These are phyloP conservation scores for Myxocyprinus asiaticus DNA, from an alignment of 2,113 vertebrate species.

Conservation along the genomic window DNA sequence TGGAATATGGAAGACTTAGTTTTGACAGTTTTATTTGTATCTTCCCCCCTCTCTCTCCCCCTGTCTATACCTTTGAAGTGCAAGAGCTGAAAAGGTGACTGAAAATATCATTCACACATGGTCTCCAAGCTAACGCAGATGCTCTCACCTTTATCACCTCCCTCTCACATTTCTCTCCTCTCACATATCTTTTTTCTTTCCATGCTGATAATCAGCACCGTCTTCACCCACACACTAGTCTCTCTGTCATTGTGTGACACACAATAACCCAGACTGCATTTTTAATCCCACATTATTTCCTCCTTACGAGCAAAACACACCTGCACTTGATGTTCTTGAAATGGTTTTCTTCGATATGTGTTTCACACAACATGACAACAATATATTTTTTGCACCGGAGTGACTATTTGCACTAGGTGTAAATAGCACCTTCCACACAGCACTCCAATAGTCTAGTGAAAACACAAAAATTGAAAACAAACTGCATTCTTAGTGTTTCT, in stretches of 20 bases:
- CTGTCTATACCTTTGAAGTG: conserved; percentile 11
- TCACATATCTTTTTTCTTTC: not conserved
- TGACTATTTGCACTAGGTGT: too few relatives aligned
- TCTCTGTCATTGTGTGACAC: conserved; percentile 21
- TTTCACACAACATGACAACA: not conserved
- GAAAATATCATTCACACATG: conserved; percentile 37
- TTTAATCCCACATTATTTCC: conserved; percentile 9
- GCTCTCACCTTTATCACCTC: not conserved
- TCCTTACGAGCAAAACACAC: conserved; percentile 3
- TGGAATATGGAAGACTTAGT: too few relatives aligned
- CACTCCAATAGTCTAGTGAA: too few relatives aligned
- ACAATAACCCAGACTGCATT: conserved; percentile 10
- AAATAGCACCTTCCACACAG: too few relatives aligned
- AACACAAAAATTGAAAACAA: too few relatives aligned
- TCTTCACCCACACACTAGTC: not conserved
- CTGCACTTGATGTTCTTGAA: conserved; percentile 1
- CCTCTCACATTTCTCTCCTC: not conserved
- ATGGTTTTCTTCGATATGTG: not conserved
- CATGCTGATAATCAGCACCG: conserved; percentile 7
- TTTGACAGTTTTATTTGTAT: not conserved
- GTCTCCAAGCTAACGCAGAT: conserved; percentile 24
- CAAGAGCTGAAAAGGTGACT: conserved; percentile 37
- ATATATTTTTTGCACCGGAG: too few relatives aligned
- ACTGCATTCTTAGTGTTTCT: too few relatives aligned
- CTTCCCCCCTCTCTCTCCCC: not conserved